Base-by-base conservation (phyloP, 1,140 invertebrate species). In the Amyelois transitella region DNA sequence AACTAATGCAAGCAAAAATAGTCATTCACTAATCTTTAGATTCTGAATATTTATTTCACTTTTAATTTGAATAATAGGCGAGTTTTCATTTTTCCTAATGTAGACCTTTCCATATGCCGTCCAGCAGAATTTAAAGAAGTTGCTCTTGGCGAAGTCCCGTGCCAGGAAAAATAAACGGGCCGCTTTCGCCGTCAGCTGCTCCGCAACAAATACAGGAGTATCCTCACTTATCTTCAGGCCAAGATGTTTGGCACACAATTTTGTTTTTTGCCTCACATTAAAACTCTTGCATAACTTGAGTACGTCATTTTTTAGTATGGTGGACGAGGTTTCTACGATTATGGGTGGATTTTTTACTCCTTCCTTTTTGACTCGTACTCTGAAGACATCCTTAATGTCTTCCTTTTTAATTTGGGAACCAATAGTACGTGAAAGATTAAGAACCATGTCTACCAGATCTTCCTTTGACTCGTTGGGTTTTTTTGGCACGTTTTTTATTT, bases 401-500 rank as follows among this genome's bases (percentile, higher is more conserved):
- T 10, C n/a, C 20, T 20, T 32, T 10, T 47, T 24, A 5, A 55
- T 19, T 12, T 47, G 38, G 14, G 38, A 48, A 8, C 25, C 8
- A 19, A 57, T 22, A 12, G 28, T 44, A 4, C 18, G 22, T 0
- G 55, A 51, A 1, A 57, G 22, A 12, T 18, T 21, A 10, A 28
- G 18, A 17, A 51, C 38, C 14, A 57, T 24, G 2, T 50, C 21
- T 3, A 57, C 21, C 14, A 57, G 18, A 14, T 49, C 47, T 38
- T 48, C 44, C 17, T 49, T 55, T 6, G 22, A 38, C 28, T 55
- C 53, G 32, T 55, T 53, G 2, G 2, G 24, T 55, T 19, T 28
- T 21, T 49, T 48, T 19, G 53, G 53, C 14, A 55, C 53, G 21
- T 55, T 55, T 32, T 55, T 55, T 6, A 55, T 55, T 32, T 48